A percentile compares a stretch with the other conserved stretches of the same genome.
These are phyloP conservation scores for Pseudomugil tenellus DNA, from an alignment of 2,797 vertebrate genomes.

Conservation along the genomic window DNA sequence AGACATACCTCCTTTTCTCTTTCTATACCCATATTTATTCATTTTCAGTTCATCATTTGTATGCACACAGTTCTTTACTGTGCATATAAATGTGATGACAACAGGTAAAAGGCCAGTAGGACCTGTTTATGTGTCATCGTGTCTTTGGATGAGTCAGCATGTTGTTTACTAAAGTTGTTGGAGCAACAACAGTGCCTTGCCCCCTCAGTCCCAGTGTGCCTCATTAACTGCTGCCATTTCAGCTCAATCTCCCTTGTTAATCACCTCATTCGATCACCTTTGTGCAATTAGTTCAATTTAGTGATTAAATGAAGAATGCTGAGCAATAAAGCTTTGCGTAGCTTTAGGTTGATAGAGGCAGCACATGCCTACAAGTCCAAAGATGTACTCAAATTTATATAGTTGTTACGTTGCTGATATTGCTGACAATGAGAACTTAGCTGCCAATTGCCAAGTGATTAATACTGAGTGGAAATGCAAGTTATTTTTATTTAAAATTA, in stretches of 20 bases:
- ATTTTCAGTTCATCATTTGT: slow-evolving; percentile 11
- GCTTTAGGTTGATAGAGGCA: slow-evolving; percentile 17
- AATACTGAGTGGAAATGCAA: not conserved
- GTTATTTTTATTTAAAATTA: not conserved
- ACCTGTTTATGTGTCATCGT: slow-evolving; percentile 36
- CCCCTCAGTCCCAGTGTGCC: slow-evolving; percentile 82
- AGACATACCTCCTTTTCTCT: slow-evolving; percentile 9
- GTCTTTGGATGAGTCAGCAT: slow-evolving; percentile 70
- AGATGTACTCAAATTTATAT: not conserved
- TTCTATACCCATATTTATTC: not conserved
- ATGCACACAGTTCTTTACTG: slow-evolving; percentile 7
- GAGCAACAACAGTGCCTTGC: slow-evolving; percentile 57
- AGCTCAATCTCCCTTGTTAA: slow-evolving; percentile 79
- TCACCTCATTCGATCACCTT: slow-evolving; percentile 81
- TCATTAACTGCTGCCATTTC: slow-evolving; percentile 86
- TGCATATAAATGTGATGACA: slow-evolving; percentile 31
- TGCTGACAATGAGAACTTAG: not conserved
- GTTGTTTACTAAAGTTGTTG: slow-evolving; percentile 77
- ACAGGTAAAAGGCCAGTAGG: slow-evolving; percentile 26
- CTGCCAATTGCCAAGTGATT: not conserved
- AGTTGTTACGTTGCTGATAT: not conserved
- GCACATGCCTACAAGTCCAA: not conserved
- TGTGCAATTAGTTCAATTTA: slow-evolving; percentile 68
- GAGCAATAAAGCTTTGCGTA: slow-evolving; percentile 44
- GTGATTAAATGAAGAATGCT: slow-evolving; percentile 59